phyloP scores from a whole-genome alignment of 2,888 invertebrate genomes.

The Sepiola atlantica region DNA sequence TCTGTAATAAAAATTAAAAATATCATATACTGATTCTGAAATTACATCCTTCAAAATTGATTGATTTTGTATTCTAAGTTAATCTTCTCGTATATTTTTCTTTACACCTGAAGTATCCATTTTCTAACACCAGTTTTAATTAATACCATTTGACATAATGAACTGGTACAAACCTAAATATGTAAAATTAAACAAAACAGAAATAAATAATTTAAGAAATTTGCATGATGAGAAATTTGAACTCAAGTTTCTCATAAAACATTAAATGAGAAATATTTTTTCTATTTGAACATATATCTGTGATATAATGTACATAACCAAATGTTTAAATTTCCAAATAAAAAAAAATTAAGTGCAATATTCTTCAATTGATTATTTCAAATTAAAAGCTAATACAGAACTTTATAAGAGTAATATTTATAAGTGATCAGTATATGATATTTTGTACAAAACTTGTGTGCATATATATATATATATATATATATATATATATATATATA shows the following conservation, averaged over 20 bases:
- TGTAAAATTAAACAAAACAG: neutral
- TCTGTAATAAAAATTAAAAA: neutral
- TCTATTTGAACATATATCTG: neutral
- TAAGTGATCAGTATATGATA: neutral
- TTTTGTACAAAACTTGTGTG: neutral
- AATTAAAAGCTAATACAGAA: neutral
- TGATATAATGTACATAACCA: neutral
- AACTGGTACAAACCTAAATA: neutral
- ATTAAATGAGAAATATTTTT: neutral
- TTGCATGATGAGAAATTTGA: neutral
- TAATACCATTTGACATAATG: neutral
- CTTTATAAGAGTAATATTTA: neutral
- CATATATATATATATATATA: too few species aligned
- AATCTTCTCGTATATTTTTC: neutral
- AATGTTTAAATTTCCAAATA: neutral
- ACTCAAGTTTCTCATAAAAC: neutral
- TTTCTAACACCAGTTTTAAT: neutral
- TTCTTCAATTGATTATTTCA: neutral
- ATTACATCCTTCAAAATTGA: neutral
- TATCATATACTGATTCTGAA: neutral
- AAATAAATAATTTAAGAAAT: neutral
- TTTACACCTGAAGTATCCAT: neutral
- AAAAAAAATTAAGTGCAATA: neutral
- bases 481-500: neutral
- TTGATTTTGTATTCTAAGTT: neutral